Evolutionary conservation across 2,113 vertebrate genomes (phyloP), one percentile per base, ranked within the genome.

Genomic region (Silurus meridionalis): DNA sequence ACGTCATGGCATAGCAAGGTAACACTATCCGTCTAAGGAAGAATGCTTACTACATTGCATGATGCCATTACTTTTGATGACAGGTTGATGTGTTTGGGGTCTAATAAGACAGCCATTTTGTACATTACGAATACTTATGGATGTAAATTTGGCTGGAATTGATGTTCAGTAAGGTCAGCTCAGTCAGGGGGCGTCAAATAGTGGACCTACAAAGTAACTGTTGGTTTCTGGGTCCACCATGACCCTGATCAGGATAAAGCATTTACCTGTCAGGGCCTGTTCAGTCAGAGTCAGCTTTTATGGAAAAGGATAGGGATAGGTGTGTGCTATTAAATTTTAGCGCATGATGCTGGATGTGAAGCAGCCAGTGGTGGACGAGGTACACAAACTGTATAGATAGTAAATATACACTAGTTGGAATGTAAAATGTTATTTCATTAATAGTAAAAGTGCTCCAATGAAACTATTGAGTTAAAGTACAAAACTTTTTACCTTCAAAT

Each of bases 1-100:
- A 88, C 80, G 79, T 88, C 89, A 85, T 90, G 90, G 88, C 89
- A 86, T 90, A 90, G 89, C 94, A 94, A 94, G 94, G 94, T 92
- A 90, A 94, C 48, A 85, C 91, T 53, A 91, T 94, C 91, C 90
- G 83, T 91, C 87, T 55, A 87, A 80, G 90, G 89, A 91, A 87
- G 89, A 88, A 89, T 74, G 86, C 89, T 88, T 53, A 87, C 79
- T 48, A 17, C 83, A 10, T 53, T 48, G 61, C 23, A 23, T 28
- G 58, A 25, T 55, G 75, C 23, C 3, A 14, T 60, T 60, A 57
- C 53, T 11, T 61, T 61, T 61, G 55, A 80, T 61, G 8, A 8
- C 15, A 46, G 25, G n/a, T 15, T 75, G 48, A 75, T 23, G 19
- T 79, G n/a, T 79, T 13, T 28, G n/a, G 87, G 85, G 50, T 85